A percentile compares a stretch with the other conserved stretches of the same genome.
These are phyloP conservation scores for Clinocottus analis DNA, from an alignment of 2,113 vertebrate genomes.

Conservation along the genomic window DNA sequence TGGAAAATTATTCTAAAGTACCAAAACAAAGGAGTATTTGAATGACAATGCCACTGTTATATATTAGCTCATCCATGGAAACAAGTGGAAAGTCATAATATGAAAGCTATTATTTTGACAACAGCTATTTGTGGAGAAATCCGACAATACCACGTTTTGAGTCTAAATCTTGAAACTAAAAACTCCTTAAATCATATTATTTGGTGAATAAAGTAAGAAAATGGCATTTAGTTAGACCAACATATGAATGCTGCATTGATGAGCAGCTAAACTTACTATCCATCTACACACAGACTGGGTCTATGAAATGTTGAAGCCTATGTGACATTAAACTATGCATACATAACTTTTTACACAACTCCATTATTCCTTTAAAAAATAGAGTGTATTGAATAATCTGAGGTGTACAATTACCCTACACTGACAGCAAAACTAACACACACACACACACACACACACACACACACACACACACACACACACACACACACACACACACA, in stretches of 20 bases:
- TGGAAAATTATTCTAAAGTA: not conserved
- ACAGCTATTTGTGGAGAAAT: slow-evolving; percentile 51
- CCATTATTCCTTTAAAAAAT: not conserved
- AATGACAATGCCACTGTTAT: slow-evolving; percentile 35
- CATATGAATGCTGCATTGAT: slow-evolving; percentile 19
- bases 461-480: slow-evolving; percentile 46
- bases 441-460: slow-evolving; percentile 46
- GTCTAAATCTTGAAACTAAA: slow-evolving; percentile 23
- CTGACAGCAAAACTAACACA: slow-evolving; percentile 30
- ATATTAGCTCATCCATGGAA: slow-evolving; percentile 51
- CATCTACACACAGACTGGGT: not conserved
- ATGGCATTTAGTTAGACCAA: slow-evolving; percentile 1
- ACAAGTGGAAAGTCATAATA: slow-evolving; percentile 56
- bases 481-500: slow-evolving; percentile 46
- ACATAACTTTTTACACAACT: not conserved
- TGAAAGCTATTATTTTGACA: slow-evolving; percentile 63
- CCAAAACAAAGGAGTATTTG: slow-evolving; percentile 17
- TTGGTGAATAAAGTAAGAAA: too few relatives aligned
- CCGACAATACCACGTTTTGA: slow-evolving; percentile 12
- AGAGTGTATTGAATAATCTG: not conserved
- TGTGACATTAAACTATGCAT: not conserved
- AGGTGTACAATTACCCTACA: not conserved
- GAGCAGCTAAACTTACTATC: slow-evolving; percentile 15
- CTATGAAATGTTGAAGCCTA: not conserved
- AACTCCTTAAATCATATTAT: slow-evolving; percentile 28